Evolutionary conservation across 2,888 invertebrate species (phyloP), one percentile per base, ranked within the genome.

Genomic region (Oscheius sp.): DNA sequence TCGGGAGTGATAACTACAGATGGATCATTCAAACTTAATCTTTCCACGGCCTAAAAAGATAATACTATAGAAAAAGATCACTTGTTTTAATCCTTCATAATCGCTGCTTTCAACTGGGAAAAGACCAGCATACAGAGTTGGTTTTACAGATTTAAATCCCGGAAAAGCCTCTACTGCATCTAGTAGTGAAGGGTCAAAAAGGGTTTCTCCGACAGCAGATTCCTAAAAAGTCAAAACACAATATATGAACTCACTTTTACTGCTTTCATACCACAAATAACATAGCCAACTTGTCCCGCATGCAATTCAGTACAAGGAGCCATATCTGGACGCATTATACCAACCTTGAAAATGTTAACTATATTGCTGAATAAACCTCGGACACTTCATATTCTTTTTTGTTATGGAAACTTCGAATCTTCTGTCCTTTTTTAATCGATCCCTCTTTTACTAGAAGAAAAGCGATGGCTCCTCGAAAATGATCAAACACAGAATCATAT

Each of bases 401-500:
- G 61, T 91, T 91, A 68, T 91, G 90, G 69, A 81, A 81, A 14
- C 92, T 92, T 69, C 90, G 90, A 17, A 97, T 91, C 72, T 90
- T 88, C 32, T 80, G 78, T 6, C 94, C 94, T 24, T 91, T 85
- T 74, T 89, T 88, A 1, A 94, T 85, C 17, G 87, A 87, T 0
- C 95, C 95, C 85, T 93, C 92, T 74, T 91, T 90, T 41, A 95
- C 89, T 86, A 92, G 92, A 26, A 92, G 89, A 28, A 93, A 88
- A 77, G 92, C 91, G 65, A 94, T 88, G 0, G 92, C 91, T 0
- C 94, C 94, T 38, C 92, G 91, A 85, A 92, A 94, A 76, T 90
- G 91, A 86, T 96, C 94, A 87, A 91, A 95, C 92, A 94, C 94
- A 66, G 94, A 94, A 86, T 97, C 97, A 88, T 95, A 95, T 67